Base-by-base conservation (phyloP, 2,113 vertebrate genomes). In the Nothocercus nigrocapillus region DNA sequence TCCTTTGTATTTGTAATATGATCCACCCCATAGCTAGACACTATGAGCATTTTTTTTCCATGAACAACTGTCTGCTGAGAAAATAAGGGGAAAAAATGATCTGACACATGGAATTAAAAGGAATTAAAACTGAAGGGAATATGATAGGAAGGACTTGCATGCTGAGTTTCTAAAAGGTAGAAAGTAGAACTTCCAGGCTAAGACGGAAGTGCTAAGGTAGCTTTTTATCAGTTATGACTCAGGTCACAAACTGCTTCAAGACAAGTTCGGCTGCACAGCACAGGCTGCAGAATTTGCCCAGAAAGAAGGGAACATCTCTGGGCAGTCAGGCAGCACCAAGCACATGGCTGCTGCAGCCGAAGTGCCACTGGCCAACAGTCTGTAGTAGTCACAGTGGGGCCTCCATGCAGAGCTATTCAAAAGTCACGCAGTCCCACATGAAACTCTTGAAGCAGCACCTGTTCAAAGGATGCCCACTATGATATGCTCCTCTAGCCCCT, bases 41-140 rank as follows among this genome's bases (percentile, higher is more conserved):
- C 13, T 14, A 51, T 45, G 53, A 96, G 92, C 62, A 66, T 61
- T 82, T 86, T 82, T 34, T 93, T 79, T 84, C 91, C 67, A 68
- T 79, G 53, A 92, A 82, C 84, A 96, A 92, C 53, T 73, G 74
- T 91, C 93, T 92, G 70, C 77, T 94, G 88, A 79, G 54, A 92
- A 92, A 96, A 78, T 47, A 84, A 82, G 13, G 2, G 62, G 87
- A 94, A 94, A 92, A 93, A 38, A 78, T 90, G 19, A 92, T 80
- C 68, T 84, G 92, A 90, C 90, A 86, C 24, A 74, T 73, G 81
- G 66, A 92, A 93, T 77, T 77, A 86, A 72, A 93, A 74, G 24
- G 80, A 93, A 93, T 51, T 93, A 90, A 75, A 88, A 88, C 21
- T 28, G 36, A 16, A 83, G 69, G 42, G 74, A 83, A 18, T 28